Evolutionary conservation across 2,113 vertebrate genomes (phyloP), one percentile per base, ranked within the genome.

Genomic region (Coptodon bakossiorum): DNA sequence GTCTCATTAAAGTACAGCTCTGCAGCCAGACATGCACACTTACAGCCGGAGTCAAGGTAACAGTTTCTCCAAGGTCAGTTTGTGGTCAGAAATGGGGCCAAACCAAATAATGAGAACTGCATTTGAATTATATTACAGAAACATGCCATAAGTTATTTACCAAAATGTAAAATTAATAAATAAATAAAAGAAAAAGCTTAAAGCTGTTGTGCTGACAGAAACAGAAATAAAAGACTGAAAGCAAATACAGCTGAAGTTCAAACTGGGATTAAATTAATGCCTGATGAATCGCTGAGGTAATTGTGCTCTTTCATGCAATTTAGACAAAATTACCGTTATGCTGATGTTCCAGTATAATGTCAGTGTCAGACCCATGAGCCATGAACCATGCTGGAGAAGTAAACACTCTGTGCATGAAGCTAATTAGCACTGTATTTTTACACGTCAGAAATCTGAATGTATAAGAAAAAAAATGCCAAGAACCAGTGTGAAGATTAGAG

Each of bases 1-100:
- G 90, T 56, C 87, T 53, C 81, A 45, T 81, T 87, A 85, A 86
- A 86, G 48, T 76, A 82, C 88, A 89, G 82, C n/a, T 14, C 80
- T 9, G 71, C 73, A 81, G 90, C 31, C 85, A 50, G 82, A 29
- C 66, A 17, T 52, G 40, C 81, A 88, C 86, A 56, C 81, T 29
- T 43, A 6, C 71, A 81, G 61, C 57, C 57, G 7, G 76, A 88
- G 80, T 83, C 87, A 56, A 83, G 84, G 86, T 45, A 88, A 88
- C 81, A 11, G 27, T 50, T 61, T 83, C 71, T 16, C 27, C 68
- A 53, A 86, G 86, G 87, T 85, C 90, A 84, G 50, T 34, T 63
- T 36, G 83, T 56, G 57, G 61, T 82, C 27, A 17, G 66, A 85
- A 54, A 56, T 4, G 3, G n/a, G 38, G 17, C 16, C 36, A 87